Conservation (phyloP, 2,888 invertebrate species). For the Cosmia pyralina region DNA sequence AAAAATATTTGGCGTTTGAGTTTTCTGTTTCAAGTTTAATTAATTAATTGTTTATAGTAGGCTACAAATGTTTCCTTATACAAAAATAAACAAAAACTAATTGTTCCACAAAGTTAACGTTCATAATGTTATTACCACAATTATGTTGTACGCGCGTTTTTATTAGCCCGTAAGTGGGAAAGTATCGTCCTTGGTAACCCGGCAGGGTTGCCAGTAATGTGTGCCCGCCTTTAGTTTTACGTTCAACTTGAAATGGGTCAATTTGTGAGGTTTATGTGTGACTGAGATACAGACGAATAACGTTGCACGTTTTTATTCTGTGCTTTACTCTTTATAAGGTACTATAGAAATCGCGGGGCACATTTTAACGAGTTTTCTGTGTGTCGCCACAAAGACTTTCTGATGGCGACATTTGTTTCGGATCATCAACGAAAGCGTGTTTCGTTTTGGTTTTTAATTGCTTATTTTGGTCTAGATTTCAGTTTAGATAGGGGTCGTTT, state of each 20-base stretch:
- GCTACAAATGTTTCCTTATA: constrained; percentile 19
- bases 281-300: constrained; percentile 70
- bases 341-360: constrained; percentile 56
- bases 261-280: constrained; percentile 70
- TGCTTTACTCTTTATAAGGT: constrained; percentile 59
- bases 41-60: neutral
- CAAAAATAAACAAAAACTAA: constrained; percentile 37
- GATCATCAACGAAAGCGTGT: constrained; percentile 30
- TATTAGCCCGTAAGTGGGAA: constrained; percentile 70
- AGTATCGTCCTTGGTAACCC: constrained; percentile 64
- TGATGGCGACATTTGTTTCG: constrained; percentile 41
- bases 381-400: constrained; percentile 46
- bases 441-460: constrained; percentile 46
- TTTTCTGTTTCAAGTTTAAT: neutral
- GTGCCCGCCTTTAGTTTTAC: constrained; percentile 71
- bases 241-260: constrained; percentile 68
- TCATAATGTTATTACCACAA: constrained; percentile 63
- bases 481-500: constrained; percentile 15
- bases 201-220: constrained; percentile 57
- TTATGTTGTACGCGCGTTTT: constrained; percentile 65
- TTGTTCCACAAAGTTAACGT: constrained; percentile 54
- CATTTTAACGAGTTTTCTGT: constrained; percentile 55
- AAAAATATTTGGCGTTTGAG: too few species aligned
- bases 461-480: constrained; percentile 31
- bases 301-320: constrained; percentile 68